These are phyloP conservation scores for Donacobius atricapilla DNA, from an alignment of 2,113 vertebrate species.

Conservation along the genomic window DNA sequence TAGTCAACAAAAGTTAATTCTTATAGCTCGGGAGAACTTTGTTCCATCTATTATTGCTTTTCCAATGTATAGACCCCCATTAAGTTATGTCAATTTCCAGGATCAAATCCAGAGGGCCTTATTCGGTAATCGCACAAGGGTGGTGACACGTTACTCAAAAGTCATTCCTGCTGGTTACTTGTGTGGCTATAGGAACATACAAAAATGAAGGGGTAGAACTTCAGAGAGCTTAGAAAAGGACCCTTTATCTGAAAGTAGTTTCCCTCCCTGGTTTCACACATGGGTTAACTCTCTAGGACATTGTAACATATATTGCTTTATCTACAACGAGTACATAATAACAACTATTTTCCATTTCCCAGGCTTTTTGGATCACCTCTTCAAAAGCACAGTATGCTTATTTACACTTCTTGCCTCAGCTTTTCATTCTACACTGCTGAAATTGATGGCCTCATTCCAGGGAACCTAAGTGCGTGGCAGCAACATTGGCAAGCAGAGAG, in stretches of 20 bases:
- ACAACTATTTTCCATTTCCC: conserved; percentile 37
- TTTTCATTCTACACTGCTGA: conserved; percentile 17
- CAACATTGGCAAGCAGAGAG: not conserved
- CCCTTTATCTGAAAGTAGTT: not conserved
- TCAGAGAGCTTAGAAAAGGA: not conserved
- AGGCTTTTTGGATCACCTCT: conserved; percentile 33
- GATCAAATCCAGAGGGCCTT: not conserved
- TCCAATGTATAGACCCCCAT: rapidly evolving
- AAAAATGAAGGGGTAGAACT: not conserved
- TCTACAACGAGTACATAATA: conserved; percentile 10
- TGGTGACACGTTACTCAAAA: not conserved
- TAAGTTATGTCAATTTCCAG: not conserved
- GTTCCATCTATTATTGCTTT: not conserved
- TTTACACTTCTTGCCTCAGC: conserved; percentile 22
- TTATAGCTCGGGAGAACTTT: not conserved
- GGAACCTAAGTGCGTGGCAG: not conserved
- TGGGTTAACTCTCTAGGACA: not conserved
- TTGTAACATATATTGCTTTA: conserved; percentile 30
- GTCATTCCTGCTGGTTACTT: not conserved
- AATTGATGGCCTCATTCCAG: not conserved
- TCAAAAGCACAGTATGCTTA: conserved; percentile 23
- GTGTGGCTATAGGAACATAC: not conserved
- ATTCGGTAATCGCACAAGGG: not conserved
- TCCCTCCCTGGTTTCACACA: not conserved
- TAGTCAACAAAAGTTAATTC: not conserved